phyloP scores from a whole-genome alignment of 2,113 vertebrate genomes.

The Bathybates hornii region DNA sequence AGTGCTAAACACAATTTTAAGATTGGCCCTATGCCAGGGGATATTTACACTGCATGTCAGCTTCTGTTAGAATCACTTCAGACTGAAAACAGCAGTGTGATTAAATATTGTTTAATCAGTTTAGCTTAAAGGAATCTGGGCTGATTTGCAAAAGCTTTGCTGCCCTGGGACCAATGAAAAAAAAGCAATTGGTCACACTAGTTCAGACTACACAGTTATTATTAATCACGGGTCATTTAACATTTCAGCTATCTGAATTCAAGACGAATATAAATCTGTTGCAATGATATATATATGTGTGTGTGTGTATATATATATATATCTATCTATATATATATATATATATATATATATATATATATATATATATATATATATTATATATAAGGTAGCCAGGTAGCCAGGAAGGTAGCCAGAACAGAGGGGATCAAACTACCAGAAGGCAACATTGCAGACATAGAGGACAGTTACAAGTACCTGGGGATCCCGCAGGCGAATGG shows the following conservation, averaged over 20 bases:
- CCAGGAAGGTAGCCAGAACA: too few relatives aligned
- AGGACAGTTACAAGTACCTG: too few relatives aligned
- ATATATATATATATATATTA: too few relatives aligned
- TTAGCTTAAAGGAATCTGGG: background rate
- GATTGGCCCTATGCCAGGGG: background rate
- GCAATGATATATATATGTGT: background rate
- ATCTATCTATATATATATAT: too few relatives aligned
- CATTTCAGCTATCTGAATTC: background rate
- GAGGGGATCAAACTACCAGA: too few relatives aligned
- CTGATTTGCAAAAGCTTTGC: background rate
- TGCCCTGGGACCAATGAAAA: background rate
- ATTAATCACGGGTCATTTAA: background rate
- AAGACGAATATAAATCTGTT: background rate
- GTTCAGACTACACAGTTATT: background rate
- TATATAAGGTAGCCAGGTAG: too few relatives aligned
- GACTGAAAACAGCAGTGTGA: background rate
- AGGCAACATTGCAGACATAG: too few relatives aligned
- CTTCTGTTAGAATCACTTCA: background rate
- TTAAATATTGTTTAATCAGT: background rate
- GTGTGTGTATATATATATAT: too few relatives aligned
- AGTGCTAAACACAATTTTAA: background rate
- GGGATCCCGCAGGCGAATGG: too few relatives aligned
- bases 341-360: too few relatives aligned
- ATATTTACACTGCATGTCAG: background rate
- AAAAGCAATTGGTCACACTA: background rate